Evolutionary conservation across 2,888 invertebrate species (phyloP).

Genomic region (Scelioninae gen. 2): DNA sequence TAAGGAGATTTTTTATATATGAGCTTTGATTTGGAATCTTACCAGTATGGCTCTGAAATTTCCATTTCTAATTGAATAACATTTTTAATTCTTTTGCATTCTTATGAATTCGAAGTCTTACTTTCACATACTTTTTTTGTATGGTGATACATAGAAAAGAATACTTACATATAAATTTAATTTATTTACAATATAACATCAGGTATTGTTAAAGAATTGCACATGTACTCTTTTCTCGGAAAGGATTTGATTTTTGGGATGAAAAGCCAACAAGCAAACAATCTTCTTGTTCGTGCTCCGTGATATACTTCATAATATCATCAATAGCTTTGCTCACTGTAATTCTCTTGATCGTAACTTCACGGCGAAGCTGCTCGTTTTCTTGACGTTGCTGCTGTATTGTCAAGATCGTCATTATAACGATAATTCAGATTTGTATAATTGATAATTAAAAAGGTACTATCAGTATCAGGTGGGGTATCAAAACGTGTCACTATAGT

Average conservation of each 20-base stretch:
- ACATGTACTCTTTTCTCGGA: slow-evolving; percentile 94
- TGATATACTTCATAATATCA: slow-evolving; percentile 92
- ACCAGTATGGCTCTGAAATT: too few relatives aligned
- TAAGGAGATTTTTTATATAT: too few relatives aligned
- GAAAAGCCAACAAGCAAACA: slow-evolving; percentile 95
- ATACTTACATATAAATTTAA: too few relatives aligned
- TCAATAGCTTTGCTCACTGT: slow-evolving; percentile 92
- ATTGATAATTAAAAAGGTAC: slow-evolving; percentile 26
- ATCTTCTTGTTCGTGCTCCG: slow-evolving; percentile 94
- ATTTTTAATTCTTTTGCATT: too few relatives aligned
- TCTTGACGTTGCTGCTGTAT: slow-evolving; percentile 95
- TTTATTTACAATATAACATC: neutral
- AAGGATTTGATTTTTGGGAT: slow-evolving; percentile 96
- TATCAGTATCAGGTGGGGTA: slow-evolving; percentile 34
- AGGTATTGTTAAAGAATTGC: slow-evolving; percentile 87
- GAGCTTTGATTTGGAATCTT: too few relatives aligned
- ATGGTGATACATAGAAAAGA: too few relatives aligned
- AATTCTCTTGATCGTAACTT: slow-evolving; percentile 91
- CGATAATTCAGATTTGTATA: neutral
- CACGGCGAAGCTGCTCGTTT: slow-evolving; percentile 94
- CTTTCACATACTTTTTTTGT: too few relatives aligned
- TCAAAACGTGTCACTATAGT: neutral
- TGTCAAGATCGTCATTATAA: slow-evolving; percentile 91
- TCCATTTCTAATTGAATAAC: too few relatives aligned
- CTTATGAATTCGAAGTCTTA: too few relatives aligned